These are phyloP conservation scores for Monochamus saltuarius DNA, from an alignment of 1,140 invertebrate genomes.

Conservation along the genomic window DNA sequence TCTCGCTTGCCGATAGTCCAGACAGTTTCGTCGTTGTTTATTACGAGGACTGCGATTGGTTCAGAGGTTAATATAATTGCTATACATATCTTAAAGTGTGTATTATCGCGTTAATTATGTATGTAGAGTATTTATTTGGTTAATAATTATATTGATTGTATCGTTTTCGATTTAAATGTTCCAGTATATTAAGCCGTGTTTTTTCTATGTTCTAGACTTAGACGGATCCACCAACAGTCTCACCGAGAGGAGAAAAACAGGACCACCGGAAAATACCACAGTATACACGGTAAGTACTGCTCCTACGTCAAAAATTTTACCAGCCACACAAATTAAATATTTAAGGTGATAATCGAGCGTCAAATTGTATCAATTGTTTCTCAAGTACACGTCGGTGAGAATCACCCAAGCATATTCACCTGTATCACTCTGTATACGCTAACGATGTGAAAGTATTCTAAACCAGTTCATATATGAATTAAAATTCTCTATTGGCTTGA, in stretches of 20 bases:
- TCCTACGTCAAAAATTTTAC: neutral
- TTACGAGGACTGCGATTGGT: slow-evolving; percentile 17
- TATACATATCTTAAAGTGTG: neutral
- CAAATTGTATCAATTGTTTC: too few species aligned
- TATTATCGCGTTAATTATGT: neutral
- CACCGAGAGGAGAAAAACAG: slow-evolving; percentile 59
- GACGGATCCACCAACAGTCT: slow-evolving; percentile 54
- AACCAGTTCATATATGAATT: too few species aligned
- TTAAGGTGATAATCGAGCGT: too few species aligned
- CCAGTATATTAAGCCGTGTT: slow-evolving; percentile 15
- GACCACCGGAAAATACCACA: slow-evolving; percentile 67
- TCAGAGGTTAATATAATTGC: slow-evolving; percentile 21
- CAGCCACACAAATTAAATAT: too few species aligned
- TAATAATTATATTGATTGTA: neutral
- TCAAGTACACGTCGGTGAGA: too few species aligned
- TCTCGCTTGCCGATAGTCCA: slow-evolving; percentile 21
- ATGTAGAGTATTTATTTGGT: slow-evolving; percentile 1
- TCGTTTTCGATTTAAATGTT: slow-evolving; percentile 8
- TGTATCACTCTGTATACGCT: too few species aligned
- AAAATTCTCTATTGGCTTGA: too few species aligned
- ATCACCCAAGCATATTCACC: too few species aligned
- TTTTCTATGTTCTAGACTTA: slow-evolving; percentile 58
- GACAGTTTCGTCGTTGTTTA: slow-evolving; percentile 42
- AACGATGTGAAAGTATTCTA: too few species aligned
- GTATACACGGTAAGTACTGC: slow-evolving; percentile 59